Evolutionary conservation across 2,888 invertebrate genomes (phyloP), one percentile per base, ranked within the genome.

Genomic region (Aphodius sticticus): DNA sequence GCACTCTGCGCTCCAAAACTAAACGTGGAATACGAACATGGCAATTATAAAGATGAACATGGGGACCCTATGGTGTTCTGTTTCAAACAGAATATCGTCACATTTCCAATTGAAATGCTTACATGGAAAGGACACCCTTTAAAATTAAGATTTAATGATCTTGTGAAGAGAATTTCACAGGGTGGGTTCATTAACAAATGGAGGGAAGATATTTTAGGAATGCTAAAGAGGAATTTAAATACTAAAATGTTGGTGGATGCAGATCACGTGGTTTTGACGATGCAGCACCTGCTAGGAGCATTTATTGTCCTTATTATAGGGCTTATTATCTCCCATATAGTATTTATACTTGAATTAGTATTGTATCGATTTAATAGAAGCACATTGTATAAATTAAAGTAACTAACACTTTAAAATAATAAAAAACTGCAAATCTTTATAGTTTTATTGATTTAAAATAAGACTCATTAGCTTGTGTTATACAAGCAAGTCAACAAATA

Each of bases 111-210:
- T 6, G 87, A 86, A 83, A 86, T 89, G 82, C 79, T 87, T n/a
- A 84, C 87, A 82, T 82, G 84, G 6, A 87, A 87, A 82, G 88
- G 88, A 5, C 87, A 88, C 83, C 87, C 86, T 37, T 82, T 88
- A 14, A 84, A 82, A 15, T 78, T 83, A 3, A 77, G 82, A 71
- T 85, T 89, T 76, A 84, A 87, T 77, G 71, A 78, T 6, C 79
- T 87, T 69, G 83, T 89, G 7, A 81, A 83, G 36, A 80, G 85
- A 70, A 84, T 87, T 6, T 83, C 84, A n/a, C 84, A 85, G 5
- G 85, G 84, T n/a, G 88, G 87, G 15, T 79, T 87, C 6, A 81
- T 86, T 2, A 36, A 79, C 7, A 83, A 84, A 80, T 85, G 86
- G 84, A 82, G 83, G 71, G 80, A 82, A 37, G 81, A 83, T 35